Evolutionary conservation across 2,797 vertebrate species (phyloP), one percentile per base, ranked within the genome.

Genomic region (Sebastes hubbsi): DNA sequence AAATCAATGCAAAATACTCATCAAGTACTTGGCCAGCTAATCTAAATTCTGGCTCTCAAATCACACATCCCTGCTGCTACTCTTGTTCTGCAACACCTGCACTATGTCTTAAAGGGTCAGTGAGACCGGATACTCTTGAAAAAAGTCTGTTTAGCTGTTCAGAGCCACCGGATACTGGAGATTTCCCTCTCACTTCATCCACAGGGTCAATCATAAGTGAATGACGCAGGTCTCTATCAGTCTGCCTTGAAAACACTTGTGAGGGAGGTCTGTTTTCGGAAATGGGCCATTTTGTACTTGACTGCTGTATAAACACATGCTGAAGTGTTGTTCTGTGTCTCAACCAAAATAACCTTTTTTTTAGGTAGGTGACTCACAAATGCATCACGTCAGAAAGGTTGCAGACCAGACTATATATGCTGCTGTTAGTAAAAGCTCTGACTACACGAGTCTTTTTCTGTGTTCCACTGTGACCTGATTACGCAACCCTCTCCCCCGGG

Each of bases 401-500:
- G 7, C 18, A 36, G 65, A 60, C 30, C 72, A 75, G 29, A 63
- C 30, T 54, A 22, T 11, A 14, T 8, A 14, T 6, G 36, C 62
- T 66, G 22, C 62, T 66, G 22, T 27, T 7, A 34, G 59, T 68
- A 46, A 78, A 84, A 84, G 22, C n/a, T 58, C 60, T 62, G 32
- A 42, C 67, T 70, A 13, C 27, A 49, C 3, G 1, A 72, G 54
- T 12, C 1, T 11, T 49, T 55, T 65, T 46, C 6, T 61, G 18
- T 65, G 72, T 60, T 80, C 56, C 58, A 38, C 62, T 22, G 30
- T 55, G 60, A 34, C 34, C 75, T 27, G 59, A 20, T 78, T 77
- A 73, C 68, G 2, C 34, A 81, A 77, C n/a, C 27, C 14, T 25
- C 52, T 49, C 61, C 0, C 61, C 0, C 1, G 3, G 68, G 72